Percentiles rank a stretch among this genome's conserved stretches.
Evolutionary conservation across 2,888 invertebrate genomes (phyloP).

Genomic region (Spilosoma lubricipeda): DNA sequence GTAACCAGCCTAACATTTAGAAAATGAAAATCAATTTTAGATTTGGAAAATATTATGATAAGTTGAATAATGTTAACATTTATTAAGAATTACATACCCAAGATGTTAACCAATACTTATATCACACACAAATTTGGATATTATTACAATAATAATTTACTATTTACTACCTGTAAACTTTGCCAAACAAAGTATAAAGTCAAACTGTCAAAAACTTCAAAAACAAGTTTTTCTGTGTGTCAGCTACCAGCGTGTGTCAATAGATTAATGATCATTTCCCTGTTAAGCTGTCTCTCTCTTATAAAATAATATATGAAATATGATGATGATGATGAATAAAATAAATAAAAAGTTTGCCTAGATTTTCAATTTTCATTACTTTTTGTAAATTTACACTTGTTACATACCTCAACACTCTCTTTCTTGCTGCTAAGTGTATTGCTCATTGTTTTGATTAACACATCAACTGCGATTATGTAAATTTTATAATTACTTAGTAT

Average conservation of each 20-base stretch:
- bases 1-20: too few species aligned
- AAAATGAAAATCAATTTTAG: neutral
- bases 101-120: neutral
- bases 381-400: neutral
- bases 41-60: neutral
- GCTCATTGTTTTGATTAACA: slow-evolving; percentile 35
- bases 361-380: neutral
- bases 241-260: too few species aligned
- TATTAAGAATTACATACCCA: neutral
- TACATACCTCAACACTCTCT: slow-evolving; percentile 30
- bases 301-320: too few species aligned
- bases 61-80: neutral
- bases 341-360: neutral
- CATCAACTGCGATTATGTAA: slow-evolving; percentile 22
- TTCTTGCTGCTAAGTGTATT: slow-evolving; percentile 17
- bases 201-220: neutral
- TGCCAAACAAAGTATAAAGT: neutral
- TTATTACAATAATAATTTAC: neutral
- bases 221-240: slow-evolving; percentile 37
- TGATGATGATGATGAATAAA: too few species aligned
- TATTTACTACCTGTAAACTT: neutral
- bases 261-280: slow-evolving; percentile 46
- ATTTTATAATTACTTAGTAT: slow-evolving; percentile 10
- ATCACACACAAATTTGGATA: neutral
- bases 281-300: neutral